Conservation (phyloP, 2,113 vertebrate species). For the Ploceus nigricollis region DNA sequence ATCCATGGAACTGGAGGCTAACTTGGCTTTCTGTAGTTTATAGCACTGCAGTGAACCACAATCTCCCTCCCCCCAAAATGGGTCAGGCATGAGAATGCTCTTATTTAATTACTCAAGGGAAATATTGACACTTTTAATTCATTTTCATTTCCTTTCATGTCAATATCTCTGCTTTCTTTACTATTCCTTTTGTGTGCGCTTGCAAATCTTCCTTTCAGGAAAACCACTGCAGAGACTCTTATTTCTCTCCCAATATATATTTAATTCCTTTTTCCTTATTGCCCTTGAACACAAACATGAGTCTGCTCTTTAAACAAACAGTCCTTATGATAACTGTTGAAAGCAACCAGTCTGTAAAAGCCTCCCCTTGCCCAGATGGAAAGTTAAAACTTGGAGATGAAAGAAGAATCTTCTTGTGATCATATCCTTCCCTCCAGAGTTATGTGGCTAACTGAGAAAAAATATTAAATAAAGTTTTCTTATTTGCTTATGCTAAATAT, state of each 20-base stretch:
- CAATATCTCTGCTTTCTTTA: not conserved
- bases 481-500: not conserved
- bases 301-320: not conserved
- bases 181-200: not conserved
- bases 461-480: not conserved
- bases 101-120: not conserved
- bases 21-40: not conserved
- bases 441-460: not conserved
- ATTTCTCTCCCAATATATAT: not conserved
- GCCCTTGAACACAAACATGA: not conserved
- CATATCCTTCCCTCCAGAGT: not conserved
- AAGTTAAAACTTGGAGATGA: not conserved
- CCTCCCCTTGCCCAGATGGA: not conserved
- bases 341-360: not conserved
- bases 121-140: constrained; percentile 19
- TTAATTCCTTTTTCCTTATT: not conserved
- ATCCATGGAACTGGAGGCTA: not conserved
- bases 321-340: not conserved
- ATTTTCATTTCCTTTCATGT: not conserved
- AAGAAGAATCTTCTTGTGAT: not conserved
- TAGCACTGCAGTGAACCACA: not conserved
- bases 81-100: not conserved
- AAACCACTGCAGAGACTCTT: not conserved
- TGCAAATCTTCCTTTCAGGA: not conserved
- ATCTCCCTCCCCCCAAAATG: not conserved